Conservation (phyloP, 2,113 vertebrate genomes). For the Sigmodon hispidus region DNA sequence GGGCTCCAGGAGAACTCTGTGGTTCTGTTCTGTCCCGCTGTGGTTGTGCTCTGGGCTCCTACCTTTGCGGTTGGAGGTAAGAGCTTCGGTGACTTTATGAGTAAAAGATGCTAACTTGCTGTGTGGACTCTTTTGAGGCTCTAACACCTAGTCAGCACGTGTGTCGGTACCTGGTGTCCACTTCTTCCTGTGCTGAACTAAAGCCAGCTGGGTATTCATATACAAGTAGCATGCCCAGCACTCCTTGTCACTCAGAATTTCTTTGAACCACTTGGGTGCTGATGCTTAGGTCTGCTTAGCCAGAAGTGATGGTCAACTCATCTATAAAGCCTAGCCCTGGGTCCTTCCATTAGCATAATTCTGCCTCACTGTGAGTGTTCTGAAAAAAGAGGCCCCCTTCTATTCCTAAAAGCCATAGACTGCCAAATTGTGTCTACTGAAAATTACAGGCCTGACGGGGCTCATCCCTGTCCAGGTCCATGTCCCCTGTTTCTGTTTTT, state of each 20-base stretch:
- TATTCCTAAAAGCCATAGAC: background rate
- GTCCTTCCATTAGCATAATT: background rate
- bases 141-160: rapidly evolving
- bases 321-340: background rate
- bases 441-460: background rate
- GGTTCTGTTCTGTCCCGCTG: background rate
- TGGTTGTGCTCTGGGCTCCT: background rate
- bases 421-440: rapidly evolving
- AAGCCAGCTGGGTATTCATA: background rate
- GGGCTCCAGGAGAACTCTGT: background rate
- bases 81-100: background rate
- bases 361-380: background rate
- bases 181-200: rapidly evolving
- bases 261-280: background rate
- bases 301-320: background rate
- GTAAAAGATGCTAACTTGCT: background rate
- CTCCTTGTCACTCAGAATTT: rapidly evolving
- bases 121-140: background rate
- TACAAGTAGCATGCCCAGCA: rapidly evolving
- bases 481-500: background rate
- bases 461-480: background rate
- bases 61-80: no score
- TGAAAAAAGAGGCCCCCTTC: background rate
- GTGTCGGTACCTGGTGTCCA: background rate
- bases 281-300: background rate